Evolutionary conservation across 1,140 invertebrate genomes (phyloP).

Genomic region (Nylanderia fulva): DNA sequence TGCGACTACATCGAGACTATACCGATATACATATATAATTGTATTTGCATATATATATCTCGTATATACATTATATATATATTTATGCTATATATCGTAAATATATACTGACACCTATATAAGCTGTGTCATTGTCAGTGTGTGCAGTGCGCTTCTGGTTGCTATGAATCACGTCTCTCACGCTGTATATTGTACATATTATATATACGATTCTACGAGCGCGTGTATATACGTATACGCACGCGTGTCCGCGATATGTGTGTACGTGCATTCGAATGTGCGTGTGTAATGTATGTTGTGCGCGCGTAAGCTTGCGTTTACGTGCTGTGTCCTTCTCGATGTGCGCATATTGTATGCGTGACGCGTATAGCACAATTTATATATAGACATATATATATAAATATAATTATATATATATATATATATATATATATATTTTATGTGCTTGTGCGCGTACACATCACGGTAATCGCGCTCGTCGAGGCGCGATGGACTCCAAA

Average conservation of each 20-base stretch:
- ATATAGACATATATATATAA: no score
- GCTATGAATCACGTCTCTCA: slow-evolving; percentile 72
- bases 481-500: slow-evolving; percentile 57
- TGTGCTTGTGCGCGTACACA: slow-evolving; percentile 54
- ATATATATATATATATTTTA: no score
- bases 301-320: slow-evolving; percentile 61
- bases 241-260: slow-evolving; percentile 4
- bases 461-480: slow-evolving; percentile 57
- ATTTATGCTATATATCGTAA: slow-evolving; percentile 63
- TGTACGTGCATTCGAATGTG: neutral
- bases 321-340: slow-evolving; percentile 45
- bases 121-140: slow-evolving; percentile 84
- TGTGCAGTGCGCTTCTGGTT: slow-evolving; percentile 85
- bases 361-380: slow-evolving; percentile 1
- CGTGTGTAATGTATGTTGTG: slow-evolving; percentile 58
- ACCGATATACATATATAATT: slow-evolving; percentile 60
- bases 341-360: slow-evolving; percentile 23
- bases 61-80: slow-evolving; percentile 57
- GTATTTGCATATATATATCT: slow-evolving; percentile 61
- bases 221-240: slow-evolving; percentile 56
- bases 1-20: slow-evolving; percentile 68
- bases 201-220: slow-evolving; percentile 56
- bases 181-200: slow-evolving; percentile 65
- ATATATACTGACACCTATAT: slow-evolving; percentile 74
- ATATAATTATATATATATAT: no score